Percentiles rank a stretch among this genome's conserved stretches.
Conservation (phyloP, 2,113 vertebrate genomes). For the Hippocampus zosterae region DNA sequence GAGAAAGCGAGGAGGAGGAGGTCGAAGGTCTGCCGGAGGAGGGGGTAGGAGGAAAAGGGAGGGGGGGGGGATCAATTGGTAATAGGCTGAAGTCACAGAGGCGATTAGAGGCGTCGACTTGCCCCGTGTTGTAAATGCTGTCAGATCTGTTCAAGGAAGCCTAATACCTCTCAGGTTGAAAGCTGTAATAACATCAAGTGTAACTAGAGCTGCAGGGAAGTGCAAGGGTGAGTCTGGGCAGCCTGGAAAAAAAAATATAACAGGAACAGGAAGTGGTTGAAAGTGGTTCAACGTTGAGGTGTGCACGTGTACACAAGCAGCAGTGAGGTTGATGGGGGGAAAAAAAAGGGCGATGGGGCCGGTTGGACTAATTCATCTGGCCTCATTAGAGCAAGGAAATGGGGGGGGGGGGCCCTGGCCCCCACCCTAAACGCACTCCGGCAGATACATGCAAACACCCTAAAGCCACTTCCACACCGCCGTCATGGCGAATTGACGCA, state of each 20-base stretch:
- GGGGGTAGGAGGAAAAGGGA: slow-evolving; percentile 32
- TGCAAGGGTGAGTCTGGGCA: slow-evolving; percentile 50
- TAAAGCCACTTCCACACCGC: slow-evolving; percentile 19
- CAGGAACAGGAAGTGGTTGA: slow-evolving; percentile 36
- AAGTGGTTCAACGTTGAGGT: slow-evolving; percentile 51
- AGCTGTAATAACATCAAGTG: slow-evolving; percentile 74
- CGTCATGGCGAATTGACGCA: not conserved
- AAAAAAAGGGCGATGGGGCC: slow-evolving; percentile 7
- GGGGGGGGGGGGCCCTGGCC: slow-evolving; percentile 67
- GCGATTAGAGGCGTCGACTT: slow-evolving; percentile 67
- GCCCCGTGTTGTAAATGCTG: slow-evolving; percentile 71
- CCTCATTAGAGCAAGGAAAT: slow-evolving; percentile 97
- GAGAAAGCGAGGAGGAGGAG: slow-evolving; percentile 38
- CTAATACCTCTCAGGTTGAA: slow-evolving; percentile 77
- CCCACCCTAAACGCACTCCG: slow-evolving; percentile 21
- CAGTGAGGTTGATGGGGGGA: slow-evolving; percentile 59
- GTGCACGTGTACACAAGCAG: slow-evolving; percentile 52
- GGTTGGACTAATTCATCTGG: slow-evolving; percentile 93
- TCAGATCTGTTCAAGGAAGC: slow-evolving; percentile 73
- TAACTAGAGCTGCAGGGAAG: slow-evolving; percentile 68
- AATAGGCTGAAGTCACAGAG: slow-evolving; percentile 70
- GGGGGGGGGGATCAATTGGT: slow-evolving; percentile 60
- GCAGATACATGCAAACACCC: slow-evolving; percentile 11
- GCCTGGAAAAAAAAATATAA: slow-evolving; percentile 23
- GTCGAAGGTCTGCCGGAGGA: slow-evolving; percentile 42